Percentiles rank a stretch among this genome's conserved stretches.
These are phyloP conservation scores for Sycobia sp. DNA, from an alignment of 1,140 invertebrate genomes.

Conservation along the genomic window DNA sequence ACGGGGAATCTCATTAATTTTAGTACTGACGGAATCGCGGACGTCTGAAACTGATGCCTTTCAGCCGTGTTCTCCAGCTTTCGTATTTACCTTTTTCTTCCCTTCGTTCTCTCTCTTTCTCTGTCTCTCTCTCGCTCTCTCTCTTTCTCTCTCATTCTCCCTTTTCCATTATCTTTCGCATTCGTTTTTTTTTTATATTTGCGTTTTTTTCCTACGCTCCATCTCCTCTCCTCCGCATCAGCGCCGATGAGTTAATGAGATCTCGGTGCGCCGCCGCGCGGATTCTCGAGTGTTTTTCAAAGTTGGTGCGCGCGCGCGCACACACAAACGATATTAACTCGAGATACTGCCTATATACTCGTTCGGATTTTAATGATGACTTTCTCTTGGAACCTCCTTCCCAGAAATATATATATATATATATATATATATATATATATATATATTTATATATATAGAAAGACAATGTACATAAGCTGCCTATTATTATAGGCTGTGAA, in stretches of 20 bases:
- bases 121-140: too few species aligned
- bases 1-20: conserved; percentile 26
- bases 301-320: too few species aligned
- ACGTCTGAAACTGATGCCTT: conserved; percentile 17
- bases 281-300: conserved; percentile 17
- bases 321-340: conserved; percentile 12
- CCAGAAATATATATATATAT: too few species aligned
- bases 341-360: too few species aligned
- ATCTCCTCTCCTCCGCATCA: too few species aligned
- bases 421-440: too few species aligned
- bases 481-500: too few species aligned
- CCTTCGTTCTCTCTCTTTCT: too few species aligned
- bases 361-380: conserved; percentile 25
- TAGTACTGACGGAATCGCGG: not conserved
- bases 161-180: not conserved
- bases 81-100: conserved; percentile 22
- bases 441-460: too few species aligned
- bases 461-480: too few species aligned
- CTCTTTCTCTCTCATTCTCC: not conserved
- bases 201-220: not conserved
- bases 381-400: conserved; percentile 11
- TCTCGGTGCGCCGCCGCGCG: too few species aligned
- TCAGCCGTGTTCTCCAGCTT: conserved; percentile 2
- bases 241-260: conserved; percentile 30
- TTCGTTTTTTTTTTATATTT: conserved; percentile 16